Evolutionary conservation across 2,113 vertebrate genomes (phyloP), one percentile per base, ranked within the genome.

Genomic region (Xyrauchen texanus): DNA sequence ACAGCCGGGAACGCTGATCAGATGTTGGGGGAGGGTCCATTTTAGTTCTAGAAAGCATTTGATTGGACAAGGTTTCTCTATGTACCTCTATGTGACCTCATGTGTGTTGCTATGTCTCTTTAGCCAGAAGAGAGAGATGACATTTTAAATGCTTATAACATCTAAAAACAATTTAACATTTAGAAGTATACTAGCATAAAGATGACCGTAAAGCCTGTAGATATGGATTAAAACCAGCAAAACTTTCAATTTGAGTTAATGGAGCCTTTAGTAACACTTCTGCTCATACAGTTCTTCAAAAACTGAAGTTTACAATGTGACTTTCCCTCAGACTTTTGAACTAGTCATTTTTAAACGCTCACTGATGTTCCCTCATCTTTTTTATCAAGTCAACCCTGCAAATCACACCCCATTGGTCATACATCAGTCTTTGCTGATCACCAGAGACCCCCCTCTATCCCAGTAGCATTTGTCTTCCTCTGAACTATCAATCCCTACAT

Each of bases 371-470:
- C 45, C 81, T 57, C 67, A 78, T 81, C 75, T 76, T 45, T 76
- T 82, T 80, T 86, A 84, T 82, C 58, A 81, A 79, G 62, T 81
- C 73, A 78, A 82, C 64, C 60, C 76, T 80, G 85, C 76, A 73
- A 76, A 62, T 65, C 78, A 77, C 65, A 77, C n/a, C 47, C 64
- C 64, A 74, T 52, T 66, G 71, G 71, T 74, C 71, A 74, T 62
- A 73, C 60, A 66, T 77, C 73, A 66, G 55, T 68, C 66, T 66
- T 72, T 21, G 61, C 45, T 45, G 66, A 83, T 81, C 82, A 81
- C 75, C 77, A 67, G 75, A 84, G 79, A 73, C 79, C 63, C 77
- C 21, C 76, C 81, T 82, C 83, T 66, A 79, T 83, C 86, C 77
- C 81, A 79, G 78, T 68, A 73, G 82, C 81, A 84, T 86, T 42